These are phyloP conservation scores for Prunella strophiata DNA, from an alignment of 2,797 vertebrate genomes.

Conservation along the genomic window DNA sequence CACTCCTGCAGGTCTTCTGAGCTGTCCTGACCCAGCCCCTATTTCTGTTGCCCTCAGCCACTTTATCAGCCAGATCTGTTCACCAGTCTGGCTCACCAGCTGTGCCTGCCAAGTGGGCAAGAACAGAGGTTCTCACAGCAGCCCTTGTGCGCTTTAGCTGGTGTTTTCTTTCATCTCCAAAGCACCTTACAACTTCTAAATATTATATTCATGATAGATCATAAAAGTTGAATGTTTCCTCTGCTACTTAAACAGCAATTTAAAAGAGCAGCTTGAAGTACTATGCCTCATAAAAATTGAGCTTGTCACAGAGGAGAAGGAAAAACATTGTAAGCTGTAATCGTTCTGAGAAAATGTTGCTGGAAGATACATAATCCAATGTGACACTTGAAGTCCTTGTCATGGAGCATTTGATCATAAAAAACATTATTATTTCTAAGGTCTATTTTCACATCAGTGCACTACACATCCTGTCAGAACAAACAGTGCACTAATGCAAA, in stretches of 20 bases:
- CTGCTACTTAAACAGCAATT: not conserved
- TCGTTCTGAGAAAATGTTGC: not conserved
- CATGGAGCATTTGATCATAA: not conserved
- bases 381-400: not conserved
- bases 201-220: not conserved
- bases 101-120: not conserved
- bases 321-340: not conserved
- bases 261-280: not conserved
- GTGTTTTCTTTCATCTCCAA: not conserved
- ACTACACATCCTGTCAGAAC: not conserved
- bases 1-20: not conserved
- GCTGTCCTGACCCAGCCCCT: not conserved
- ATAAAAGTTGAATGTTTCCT: conserved; percentile 7
- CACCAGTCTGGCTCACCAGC: not conserved
- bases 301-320: not conserved
- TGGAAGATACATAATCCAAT: not conserved
- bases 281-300: not conserved
- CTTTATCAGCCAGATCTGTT: not conserved
- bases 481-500: not conserved
- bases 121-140: not conserved
- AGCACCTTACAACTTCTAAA: not conserved
- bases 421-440: not conserved
- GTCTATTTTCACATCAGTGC: not conserved
- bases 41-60: not conserved
- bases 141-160: not conserved